Evolutionary conservation across 2,888 invertebrate species (phyloP).

Genomic region (Tenthredo livida): DNA sequence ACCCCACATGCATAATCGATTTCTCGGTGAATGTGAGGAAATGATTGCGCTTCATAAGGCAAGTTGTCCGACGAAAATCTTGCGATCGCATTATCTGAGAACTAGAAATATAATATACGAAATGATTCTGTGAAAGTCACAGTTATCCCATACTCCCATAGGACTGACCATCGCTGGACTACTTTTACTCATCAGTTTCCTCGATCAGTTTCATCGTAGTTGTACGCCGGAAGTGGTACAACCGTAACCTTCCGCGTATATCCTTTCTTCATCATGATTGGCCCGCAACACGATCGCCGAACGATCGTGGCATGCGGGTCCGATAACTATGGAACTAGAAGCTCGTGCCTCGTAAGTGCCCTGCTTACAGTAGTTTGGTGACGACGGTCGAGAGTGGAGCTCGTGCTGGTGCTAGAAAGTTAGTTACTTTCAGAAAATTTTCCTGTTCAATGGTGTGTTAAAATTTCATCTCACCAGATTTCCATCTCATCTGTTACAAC

Average conservation of each 20-base stretch:
- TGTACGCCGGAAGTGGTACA: constrained; percentile 23
- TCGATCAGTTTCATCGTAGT: constrained; percentile 7
- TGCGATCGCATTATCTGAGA: neutral
- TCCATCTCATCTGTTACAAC: constrained; percentile 5
- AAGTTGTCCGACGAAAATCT: neutral
- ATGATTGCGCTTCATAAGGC: neutral
- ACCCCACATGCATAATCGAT: neutral
- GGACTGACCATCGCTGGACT: neutral
- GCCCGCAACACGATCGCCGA: constrained; percentile 45
- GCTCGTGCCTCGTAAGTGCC: constrained; percentile 18
- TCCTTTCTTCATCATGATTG: constrained; percentile 45
- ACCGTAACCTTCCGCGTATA: constrained; percentile 27
- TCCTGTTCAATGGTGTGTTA: constrained; percentile 32
- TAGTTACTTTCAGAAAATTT: neutral
- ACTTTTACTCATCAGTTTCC: neutral
- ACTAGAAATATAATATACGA: neutral
- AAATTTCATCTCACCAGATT: neutral
- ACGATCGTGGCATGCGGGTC: constrained; percentile 44
- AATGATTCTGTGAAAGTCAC: neutral
- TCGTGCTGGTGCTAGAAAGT: neutral
- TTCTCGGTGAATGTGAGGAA: neutral
- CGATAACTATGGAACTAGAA: constrained; percentile 46
- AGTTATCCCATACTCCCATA: neutral
- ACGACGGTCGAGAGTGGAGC: constrained; percentile 37
- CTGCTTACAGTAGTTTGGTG: constrained; percentile 35